Base-by-base conservation (phyloP, 2,113 vertebrate genomes). In the Patagioenas fasciata region DNA sequence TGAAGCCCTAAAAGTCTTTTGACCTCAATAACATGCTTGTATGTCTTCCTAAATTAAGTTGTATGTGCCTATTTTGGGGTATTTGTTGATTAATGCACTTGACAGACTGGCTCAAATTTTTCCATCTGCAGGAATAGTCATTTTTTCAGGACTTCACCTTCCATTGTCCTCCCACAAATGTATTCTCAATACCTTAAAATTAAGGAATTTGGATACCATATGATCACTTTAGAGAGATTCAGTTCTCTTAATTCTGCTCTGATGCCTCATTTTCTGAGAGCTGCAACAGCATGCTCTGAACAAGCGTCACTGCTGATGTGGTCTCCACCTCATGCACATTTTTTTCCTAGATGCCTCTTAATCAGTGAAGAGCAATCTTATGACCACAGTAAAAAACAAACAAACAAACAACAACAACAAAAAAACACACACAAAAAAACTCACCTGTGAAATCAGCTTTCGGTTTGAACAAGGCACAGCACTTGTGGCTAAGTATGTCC, bases 21-120 rank as follows among this genome's bases (percentile, higher is more conserved):
- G 84, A 78, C 93, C 93, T 91, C 77, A 91, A 64, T 88, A 94
- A 82, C 26, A 44, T 80, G 38, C 66, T 94, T 1, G 0, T 14
- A 24, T 70, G 28, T 95, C 79, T 95, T 95, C 48, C 79, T 88
- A 93, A 94, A 82, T 95, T 95, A 96, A 96, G 82, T 66, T 0
- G 4, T 40, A 9, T 54, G 32, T 34, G 11, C 56, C 80, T 93
- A 65, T 89, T 95, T 95, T 60, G 54, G 57, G 69, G 6, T 86
- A 31, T 94, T 89, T 90, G 32, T 89, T 96, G 88, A 95, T 92
- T 88, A 93, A 71, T 42, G 62, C 42, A 60, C 13, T 66, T 82
- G 74, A 89, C 57, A 88, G 18, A 90, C 29, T 65, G 36, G 31
- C 62, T 91, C 25, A 69, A 9, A 21, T 71, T 79, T 95, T 95